phyloP scores from a whole-genome alignment of 2,888 invertebrate species.

The Oligia fasciuncula region DNA sequence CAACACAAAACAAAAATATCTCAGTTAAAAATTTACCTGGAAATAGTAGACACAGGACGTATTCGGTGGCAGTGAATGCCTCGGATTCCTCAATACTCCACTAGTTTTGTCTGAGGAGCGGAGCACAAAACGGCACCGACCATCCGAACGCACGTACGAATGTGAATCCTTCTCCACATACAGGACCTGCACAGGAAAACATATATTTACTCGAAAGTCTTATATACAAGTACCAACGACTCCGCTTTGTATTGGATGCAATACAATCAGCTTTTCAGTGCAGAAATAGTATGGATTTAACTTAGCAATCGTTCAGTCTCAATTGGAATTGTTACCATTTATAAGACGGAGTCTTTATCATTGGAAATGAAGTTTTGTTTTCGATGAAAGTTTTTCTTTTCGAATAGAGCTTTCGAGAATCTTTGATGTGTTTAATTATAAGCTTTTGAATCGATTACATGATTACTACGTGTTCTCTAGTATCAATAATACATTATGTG shows the following conservation, averaged over 20 bases:
- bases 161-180: constrained; percentile 94
- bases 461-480: too few species aligned
- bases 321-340: constrained; percentile 46
- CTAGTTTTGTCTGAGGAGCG: constrained; percentile 93
- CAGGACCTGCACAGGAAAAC: constrained; percentile 88
- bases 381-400: constrained; percentile 7
- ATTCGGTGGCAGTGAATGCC: constrained; percentile 94
- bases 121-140: constrained; percentile 94
- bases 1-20: constrained; percentile 19
- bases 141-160: constrained; percentile 93
- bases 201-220: constrained; percentile 35
- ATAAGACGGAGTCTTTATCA: constrained; percentile 28
- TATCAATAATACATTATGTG: not conserved
- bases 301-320: constrained; percentile 42
- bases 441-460: not conserved
- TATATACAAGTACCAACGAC: constrained; percentile 20
- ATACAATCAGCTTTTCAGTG: constrained; percentile 57
- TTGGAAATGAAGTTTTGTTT: constrained; percentile 30
- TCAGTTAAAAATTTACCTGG: constrained; percentile 78
- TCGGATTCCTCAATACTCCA: constrained; percentile 93
- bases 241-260: constrained; percentile 49
- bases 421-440: not conserved
- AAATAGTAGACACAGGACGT: constrained; percentile 95
- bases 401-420: not conserved
- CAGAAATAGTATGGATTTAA: constrained; percentile 35